Evolutionary conservation across 1,140 invertebrate species (phyloP).

Genomic region (Drosophila sulfurigaster): DNA sequence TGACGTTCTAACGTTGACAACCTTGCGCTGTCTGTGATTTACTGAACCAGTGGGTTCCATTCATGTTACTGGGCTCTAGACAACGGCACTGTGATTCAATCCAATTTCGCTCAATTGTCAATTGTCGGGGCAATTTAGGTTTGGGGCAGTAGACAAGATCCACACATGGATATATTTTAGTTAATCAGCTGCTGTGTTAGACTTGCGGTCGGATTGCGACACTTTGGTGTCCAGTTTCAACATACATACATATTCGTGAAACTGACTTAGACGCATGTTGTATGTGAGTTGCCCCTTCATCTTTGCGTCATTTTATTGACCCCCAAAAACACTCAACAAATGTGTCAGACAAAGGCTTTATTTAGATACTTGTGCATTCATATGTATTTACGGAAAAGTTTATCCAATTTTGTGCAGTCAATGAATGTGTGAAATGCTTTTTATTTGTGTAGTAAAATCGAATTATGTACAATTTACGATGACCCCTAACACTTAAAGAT

Average conservation of each 20-base stretch:
- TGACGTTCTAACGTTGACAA: neutral
- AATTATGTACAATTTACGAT: neutral
- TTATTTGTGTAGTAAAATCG: neutral
- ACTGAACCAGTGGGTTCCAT: conserved; percentile 60
- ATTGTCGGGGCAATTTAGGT: conserved; percentile 78
- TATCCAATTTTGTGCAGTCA: conserved; percentile 10
- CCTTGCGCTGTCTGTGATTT: conserved; percentile 32
- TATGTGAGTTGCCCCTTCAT: conserved; percentile 11
- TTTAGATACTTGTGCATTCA: neutral
- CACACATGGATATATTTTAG: conserved; percentile 66
- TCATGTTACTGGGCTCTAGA: conserved; percentile 38
- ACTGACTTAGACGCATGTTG: conserved; percentile 26
- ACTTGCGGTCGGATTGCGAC: conserved; percentile 48
- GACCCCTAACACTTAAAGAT: neutral
- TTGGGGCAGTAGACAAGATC: conserved; percentile 48
- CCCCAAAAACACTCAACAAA: conserved; percentile 14
- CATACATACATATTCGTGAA: conserved; percentile 3
- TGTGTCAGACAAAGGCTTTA: neutral
- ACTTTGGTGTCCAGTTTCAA: conserved; percentile 51
- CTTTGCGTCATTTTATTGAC: conserved; percentile 25
- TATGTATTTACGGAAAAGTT: conserved; percentile 8
- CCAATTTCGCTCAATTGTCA: conserved; percentile 78
- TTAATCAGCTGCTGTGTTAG: conserved; percentile 53
- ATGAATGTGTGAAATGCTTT: neutral
- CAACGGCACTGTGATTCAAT: conserved; percentile 65